Conservation (phyloP, 2,113 vertebrate genomes). For the Pyrgilauda ruficollis region DNA sequence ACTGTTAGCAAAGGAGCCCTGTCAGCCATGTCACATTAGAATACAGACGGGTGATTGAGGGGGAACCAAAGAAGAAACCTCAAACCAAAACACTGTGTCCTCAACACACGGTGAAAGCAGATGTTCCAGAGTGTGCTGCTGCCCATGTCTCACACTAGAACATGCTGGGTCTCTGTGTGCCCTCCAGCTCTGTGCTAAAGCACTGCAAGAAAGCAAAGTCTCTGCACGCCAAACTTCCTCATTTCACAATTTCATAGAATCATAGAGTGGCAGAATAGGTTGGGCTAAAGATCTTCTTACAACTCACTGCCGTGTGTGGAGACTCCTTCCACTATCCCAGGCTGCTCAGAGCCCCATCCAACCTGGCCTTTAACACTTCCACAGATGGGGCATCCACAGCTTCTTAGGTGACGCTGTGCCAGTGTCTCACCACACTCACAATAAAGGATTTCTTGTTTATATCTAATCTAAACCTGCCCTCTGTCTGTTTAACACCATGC, state of each 20-base stretch:
- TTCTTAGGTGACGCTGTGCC: not conserved
- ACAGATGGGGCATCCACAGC: not conserved
- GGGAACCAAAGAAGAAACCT: fast-evolving
- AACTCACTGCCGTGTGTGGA: not conserved
- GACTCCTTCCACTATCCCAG: not conserved
- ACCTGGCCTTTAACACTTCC: too few species aligned
- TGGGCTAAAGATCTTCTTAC: not conserved
- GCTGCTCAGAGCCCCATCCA: not conserved
- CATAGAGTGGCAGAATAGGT: fast-evolving
- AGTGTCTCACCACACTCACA: not conserved
- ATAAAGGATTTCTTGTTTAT: not conserved
- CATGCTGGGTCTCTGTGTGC: not conserved
- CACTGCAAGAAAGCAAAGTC: not conserved
- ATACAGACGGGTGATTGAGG: not conserved
- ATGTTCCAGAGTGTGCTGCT: not conserved
- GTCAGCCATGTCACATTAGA: not conserved
- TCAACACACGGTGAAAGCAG: not conserved
- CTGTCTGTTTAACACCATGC: not conserved
- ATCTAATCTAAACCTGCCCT: not conserved
- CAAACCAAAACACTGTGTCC: not conserved
- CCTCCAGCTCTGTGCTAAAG: not conserved
- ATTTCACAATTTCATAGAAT: not conserved
- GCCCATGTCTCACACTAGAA: not conserved
- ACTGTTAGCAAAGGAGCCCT: not conserved
- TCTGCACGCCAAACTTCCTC: not conserved